phyloP scores from a whole-genome alignment of 2,888 invertebrate genomes.

The Mythimna albipuncta region DNA sequence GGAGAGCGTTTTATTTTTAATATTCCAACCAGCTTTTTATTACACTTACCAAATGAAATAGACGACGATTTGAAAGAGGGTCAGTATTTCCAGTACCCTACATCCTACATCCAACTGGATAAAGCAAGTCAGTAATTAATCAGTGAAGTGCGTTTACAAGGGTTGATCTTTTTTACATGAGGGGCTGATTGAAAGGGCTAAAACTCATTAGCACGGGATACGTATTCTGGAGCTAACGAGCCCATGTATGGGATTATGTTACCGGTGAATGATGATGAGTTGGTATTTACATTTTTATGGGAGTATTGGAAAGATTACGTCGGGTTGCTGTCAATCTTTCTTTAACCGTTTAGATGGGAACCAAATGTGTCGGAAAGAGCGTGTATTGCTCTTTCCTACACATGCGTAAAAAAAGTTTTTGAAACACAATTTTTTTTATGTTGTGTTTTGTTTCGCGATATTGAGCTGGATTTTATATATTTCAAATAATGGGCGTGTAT shows the following conservation, averaged over 20 bases:
- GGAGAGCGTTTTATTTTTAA: too few species aligned
- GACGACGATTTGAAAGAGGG: conserved; percentile 30
- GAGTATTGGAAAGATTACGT: neutral
- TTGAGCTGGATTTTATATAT: too few species aligned
- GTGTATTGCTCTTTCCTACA: too few species aligned
- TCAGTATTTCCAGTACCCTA: conserved; percentile 55
- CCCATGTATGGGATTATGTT: conserved; percentile 34
- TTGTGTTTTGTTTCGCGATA: too few species aligned
- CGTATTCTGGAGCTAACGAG: conserved; percentile 66
- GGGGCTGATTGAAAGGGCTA: conserved; percentile 84
- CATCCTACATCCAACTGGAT: conserved; percentile 63
- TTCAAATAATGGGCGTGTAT: too few species aligned
- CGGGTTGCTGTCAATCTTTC: neutral
- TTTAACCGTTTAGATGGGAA: neutral
- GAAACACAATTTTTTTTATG: too few species aligned
- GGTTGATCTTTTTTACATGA: conserved; percentile 86
- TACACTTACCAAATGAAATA: conserved; percentile 46
- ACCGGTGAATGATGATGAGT: conserved; percentile 18
- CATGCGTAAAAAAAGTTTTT: too few species aligned
- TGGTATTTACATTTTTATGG: conserved; percentile 11
- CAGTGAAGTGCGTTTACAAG: conserved; percentile 81
- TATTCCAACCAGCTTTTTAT: conserved; percentile 13
- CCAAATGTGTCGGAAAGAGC: too few species aligned
- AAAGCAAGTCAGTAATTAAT: conserved; percentile 84
- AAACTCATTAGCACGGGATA: conserved; percentile 80